Conservation (phyloP, 2,797 vertebrate species). For the Xiphorhynchus erythropygius region DNA sequence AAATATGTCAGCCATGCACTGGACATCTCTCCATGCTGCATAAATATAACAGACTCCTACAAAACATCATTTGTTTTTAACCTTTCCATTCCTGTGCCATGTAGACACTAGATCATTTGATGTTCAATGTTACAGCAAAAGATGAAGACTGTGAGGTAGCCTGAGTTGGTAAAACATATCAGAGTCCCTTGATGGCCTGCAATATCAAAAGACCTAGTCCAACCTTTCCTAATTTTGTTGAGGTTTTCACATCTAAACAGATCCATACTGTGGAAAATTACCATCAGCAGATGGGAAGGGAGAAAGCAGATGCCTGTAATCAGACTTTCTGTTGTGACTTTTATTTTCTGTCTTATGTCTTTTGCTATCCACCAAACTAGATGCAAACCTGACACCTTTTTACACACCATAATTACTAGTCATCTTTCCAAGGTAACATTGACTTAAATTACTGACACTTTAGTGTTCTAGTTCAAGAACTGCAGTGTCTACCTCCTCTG, state of each 20-base stretch:
- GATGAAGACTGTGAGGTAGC: neutral
- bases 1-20: neutral
- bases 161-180: neutral
- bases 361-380: neutral
- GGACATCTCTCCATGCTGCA: neutral
- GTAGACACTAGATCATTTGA: neutral
- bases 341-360: neutral
- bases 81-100: neutral
- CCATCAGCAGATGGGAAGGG: neutral
- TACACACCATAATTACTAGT: neutral
- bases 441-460: neutral
- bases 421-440: neutral
- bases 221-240: neutral
- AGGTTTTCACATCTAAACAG: neutral
- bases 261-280: neutral
- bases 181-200: neutral
- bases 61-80: neutral
- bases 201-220: neutral
- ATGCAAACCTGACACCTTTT: neutral
- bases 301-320: neutral
- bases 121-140: neutral
- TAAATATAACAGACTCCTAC: neutral
- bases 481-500: neutral
- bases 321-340: neutral
- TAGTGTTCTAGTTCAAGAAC: neutral